Evolutionary conservation across 2,888 invertebrate species (phyloP), one percentile per base, ranked within the genome.

Genomic region (Athalia circularis): DNA sequence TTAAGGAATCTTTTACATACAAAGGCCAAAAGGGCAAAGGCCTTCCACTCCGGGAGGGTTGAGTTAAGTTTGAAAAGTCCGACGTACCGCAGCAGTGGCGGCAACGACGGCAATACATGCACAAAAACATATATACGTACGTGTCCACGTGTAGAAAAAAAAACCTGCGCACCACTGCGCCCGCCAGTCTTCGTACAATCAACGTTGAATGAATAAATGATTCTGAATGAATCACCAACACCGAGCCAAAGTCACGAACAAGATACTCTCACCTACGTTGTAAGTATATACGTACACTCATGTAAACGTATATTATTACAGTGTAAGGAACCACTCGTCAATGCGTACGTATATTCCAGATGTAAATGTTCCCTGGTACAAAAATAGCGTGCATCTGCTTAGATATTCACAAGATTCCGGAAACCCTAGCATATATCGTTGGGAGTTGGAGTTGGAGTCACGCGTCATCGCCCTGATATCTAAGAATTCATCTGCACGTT

Each of bases 301-400:
- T 65, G 43, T 11, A 54, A 54, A 9, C 54, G 7, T 7, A n/a
- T n/a, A n/a, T n/a, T 54, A 29, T 29, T 29, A 29, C 29, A 29
- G 29, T 2, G 29, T 29, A 2, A 29, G 3, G 5, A n/a, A 8
- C 29, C 6, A 68, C 68, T 47, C 7, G n/a, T 47, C 45, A 9
- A n/a, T 48, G 48, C 6, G 15, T 48, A 48, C n/a, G 29, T 50
- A 75, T 75, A 75, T 75, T 50, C 62, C 75, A 75, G 62, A 75
- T 64, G 75, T 52, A 62, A 75, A 61, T 75, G 15, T 62, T 75
- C 11, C 59, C n/a, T 50, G 59, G 13, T 72, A 72, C 72, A 72
- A 72, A 72, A 72, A 72, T 72, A 72, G 72, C 72, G 59, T 61
- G 57, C 72, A 72, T 72, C 72, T 72, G 72, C 72, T 72, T 45